These are phyloP conservation scores for Lagria hirta DNA, from an alignment of 2,888 invertebrate species.

Conservation along the genomic window DNA sequence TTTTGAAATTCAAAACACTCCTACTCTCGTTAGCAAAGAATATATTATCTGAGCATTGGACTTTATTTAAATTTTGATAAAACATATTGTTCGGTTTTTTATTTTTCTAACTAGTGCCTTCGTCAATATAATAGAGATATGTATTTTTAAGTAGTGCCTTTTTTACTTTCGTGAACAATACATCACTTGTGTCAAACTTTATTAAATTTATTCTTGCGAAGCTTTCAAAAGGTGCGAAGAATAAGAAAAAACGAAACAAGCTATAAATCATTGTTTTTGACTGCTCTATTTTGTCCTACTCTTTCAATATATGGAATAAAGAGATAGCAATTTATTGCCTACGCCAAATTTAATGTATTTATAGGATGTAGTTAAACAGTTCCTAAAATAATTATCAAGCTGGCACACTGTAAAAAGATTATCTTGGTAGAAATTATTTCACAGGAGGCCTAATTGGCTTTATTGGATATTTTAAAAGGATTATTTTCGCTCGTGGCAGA, in stretches of 20 bases:
- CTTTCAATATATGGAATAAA: conserved; percentile 24
- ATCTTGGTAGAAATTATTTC: conserved; percentile 34
- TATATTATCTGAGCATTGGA: conserved; percentile 21
- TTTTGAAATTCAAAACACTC: conserved; percentile 24
- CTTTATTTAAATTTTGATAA: conserved; percentile 17
- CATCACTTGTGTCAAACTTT: neutral
- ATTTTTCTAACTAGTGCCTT: no score
- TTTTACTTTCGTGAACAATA: neutral
- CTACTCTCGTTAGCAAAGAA: conserved; percentile 20
- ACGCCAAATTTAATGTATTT: no score
- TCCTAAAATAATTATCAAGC: no score
- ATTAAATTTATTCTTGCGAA: conserved; percentile 7
- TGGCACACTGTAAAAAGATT: conserved; percentile 35
- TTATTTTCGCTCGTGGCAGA: conserved; percentile 34
- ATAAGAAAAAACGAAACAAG: conserved; percentile 11
- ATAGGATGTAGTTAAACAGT: conserved; percentile 29
- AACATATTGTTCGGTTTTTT: no score
- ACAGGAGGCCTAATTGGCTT: conserved; percentile 34
- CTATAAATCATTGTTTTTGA: conserved; percentile 31
- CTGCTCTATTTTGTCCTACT: conserved; percentile 25
- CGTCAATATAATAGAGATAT: neutral
- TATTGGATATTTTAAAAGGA: conserved; percentile 36
- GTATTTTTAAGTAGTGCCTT: neutral
- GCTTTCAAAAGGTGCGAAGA: conserved; percentile 6
- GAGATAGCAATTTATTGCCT: no score